These are phyloP conservation scores for Belgica antarctica DNA, from an alignment of 2,888 invertebrate genomes.

Conservation along the genomic window DNA sequence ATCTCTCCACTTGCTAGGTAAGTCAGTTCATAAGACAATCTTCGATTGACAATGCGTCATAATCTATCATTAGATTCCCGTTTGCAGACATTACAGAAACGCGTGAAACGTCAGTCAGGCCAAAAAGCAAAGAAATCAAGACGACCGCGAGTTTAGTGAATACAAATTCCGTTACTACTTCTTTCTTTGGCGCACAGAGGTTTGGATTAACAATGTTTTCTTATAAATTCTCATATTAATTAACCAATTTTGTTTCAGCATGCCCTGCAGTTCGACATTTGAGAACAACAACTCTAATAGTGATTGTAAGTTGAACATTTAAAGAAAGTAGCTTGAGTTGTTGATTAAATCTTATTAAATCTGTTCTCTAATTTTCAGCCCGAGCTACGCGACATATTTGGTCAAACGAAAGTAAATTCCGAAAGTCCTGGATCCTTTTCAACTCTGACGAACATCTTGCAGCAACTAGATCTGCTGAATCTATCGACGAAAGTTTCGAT, in stretches of 20 bases:
- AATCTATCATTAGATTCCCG: constrained; percentile 50
- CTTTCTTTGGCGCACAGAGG: too few species aligned
- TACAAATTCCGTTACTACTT: background rate
- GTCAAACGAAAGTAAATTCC: constrained; percentile 17
- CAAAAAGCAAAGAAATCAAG: background rate
- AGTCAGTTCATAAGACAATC: background rate
- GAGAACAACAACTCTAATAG: too few species aligned
- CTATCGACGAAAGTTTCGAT: too few species aligned
- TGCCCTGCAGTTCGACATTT: too few species aligned
- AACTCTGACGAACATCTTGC: constrained; percentile 27
- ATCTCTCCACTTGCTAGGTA: constrained; percentile 30
- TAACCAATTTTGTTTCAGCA: too few species aligned
- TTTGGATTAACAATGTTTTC: too few species aligned
- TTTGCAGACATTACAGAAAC: constrained; percentile 54
- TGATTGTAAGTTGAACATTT: too few species aligned
- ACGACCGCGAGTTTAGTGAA: background rate
- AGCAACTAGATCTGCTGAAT: too few species aligned
- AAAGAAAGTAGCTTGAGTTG: too few species aligned
- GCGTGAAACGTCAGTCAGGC: constrained; percentile 47
- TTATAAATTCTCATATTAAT: too few species aligned
- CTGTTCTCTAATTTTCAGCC: background rate
- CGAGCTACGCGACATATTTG: constrained; percentile 13
- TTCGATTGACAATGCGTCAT: constrained; percentile 26
- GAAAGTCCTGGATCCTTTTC: constrained; percentile 22
- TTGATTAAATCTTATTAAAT: too few species aligned